Evolutionary conservation across 2,888 invertebrate species (phyloP), one percentile per base, ranked within the genome.

Genomic region (Cataglyphis albicans): DNA sequence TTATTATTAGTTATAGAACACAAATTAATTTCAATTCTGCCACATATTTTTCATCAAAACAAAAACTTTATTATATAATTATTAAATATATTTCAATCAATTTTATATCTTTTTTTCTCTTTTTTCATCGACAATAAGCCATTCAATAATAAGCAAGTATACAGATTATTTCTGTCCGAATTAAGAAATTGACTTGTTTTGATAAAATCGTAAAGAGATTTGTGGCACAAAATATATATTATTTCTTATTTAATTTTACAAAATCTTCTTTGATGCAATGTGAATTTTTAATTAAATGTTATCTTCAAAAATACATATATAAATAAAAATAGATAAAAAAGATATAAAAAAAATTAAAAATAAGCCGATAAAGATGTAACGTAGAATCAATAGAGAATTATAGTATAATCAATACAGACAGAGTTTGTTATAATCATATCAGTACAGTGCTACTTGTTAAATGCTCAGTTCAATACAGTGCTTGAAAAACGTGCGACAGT

Each of bases 401-500:
- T 67, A n/a, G 18, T 61, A 61, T 32, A 74, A 15, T 48, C 29
- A 41, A 21, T 41, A 41, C 9, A 57, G 15, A 64, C 18, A 21
- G 1, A 57, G 21, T 41, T 63, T 0, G 48, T 57, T 38, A 32
- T 48, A n/a, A 76, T 48, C 3, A 64, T 59, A 18, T 44, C 21
- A 78, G 21, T 63, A 67, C 57, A 57, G 4, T 44, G 18, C 35
- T 68, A 80, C 25, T 76, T 25, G 68, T 80, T 21, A 80, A 7
- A 44, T 70, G 32, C 59, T 44, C 29, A 59, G 25, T 29, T 76
- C 41, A 67, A 55, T 41, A 57, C 12, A 57, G 44, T 70, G 65
- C 67, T 78, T 63, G 41, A 86, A 89, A 78, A 80, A 59, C 86
- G 55, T 85, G 82, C 81, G 57, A 83, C 72, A 75, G 83, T 75